These are phyloP conservation scores for Empidonax traillii DNA, from an alignment of 2,113 vertebrate genomes.

Conservation along the genomic window DNA sequence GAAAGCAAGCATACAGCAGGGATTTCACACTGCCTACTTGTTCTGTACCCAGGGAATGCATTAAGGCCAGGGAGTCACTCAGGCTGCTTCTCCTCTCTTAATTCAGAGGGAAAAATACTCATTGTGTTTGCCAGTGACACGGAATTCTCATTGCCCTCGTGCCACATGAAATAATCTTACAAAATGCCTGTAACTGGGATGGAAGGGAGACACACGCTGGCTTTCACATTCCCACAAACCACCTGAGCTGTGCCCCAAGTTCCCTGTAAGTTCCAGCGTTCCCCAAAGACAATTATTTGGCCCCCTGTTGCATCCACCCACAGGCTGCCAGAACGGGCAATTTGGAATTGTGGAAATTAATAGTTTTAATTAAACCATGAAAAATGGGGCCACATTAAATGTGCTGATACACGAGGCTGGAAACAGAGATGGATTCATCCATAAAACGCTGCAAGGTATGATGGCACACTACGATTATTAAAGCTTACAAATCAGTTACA, in stretches of 20 bases:
- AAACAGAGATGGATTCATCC: not conserved
- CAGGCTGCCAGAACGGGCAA: not conserved
- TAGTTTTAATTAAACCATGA: constrained; percentile 28
- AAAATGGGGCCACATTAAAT: not conserved
- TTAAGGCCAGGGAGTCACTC: not conserved
- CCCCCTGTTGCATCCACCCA: not conserved
- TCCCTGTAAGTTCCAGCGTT: not conserved
- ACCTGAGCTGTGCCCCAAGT: not conserved
- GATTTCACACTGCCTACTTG: not conserved
- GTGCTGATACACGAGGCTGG: not conserved
- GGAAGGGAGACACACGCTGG: not conserved
- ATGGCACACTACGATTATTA: not conserved
- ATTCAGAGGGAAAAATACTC: not conserved
- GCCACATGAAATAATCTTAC: not conserved
- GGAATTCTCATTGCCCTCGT: not conserved
- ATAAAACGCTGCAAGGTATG: not conserved
- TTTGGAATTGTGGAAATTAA: not conserved
- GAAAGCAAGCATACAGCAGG: not conserved
- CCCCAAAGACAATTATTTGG: not conserved
- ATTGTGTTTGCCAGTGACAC: not conserved
- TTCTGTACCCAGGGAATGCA: not conserved
- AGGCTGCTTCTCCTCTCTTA: not conserved
- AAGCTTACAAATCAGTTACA: constrained; percentile 25
- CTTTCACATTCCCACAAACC: not conserved
- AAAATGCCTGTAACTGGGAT: not conserved